A percentile compares a stretch with the other conserved stretches of the same genome.
These are phyloP conservation scores for Epinephelus cyanopodus DNA, from an alignment of 2,113 vertebrate species.

Conservation along the genomic window DNA sequence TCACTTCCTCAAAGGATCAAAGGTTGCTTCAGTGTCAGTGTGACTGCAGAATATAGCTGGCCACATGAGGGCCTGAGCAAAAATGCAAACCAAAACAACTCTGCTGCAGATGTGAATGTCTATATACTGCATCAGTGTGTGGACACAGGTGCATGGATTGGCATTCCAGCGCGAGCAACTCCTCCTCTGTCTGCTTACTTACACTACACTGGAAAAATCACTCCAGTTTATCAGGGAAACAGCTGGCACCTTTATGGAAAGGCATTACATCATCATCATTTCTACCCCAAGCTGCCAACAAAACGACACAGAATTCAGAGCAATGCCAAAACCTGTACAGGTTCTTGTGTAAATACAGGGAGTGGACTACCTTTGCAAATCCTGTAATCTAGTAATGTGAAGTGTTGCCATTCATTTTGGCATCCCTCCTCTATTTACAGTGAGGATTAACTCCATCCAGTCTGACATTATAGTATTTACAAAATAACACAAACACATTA, in stretches of 20 bases:
- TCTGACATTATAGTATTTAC: not conserved
- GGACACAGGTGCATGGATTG: not conserved
- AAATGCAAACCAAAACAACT: conserved; percentile 29
- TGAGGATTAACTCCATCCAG: not conserved
- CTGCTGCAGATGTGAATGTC: not conserved
- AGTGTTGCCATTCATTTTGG: not conserved
- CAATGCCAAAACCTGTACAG: not conserved
- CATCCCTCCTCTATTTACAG: not conserved
- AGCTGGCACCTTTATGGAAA: not conserved
- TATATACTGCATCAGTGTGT: not conserved
- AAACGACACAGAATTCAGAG: not conserved
- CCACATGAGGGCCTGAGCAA: conserved; percentile 44
- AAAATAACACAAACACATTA: not conserved
- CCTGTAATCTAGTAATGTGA: not conserved
- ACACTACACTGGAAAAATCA: not conserved
- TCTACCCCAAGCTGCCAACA: not conserved
- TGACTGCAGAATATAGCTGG: conserved; percentile 39
- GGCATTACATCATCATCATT: not conserved
- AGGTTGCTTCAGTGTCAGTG: conserved; percentile 56
- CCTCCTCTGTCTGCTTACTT: not conserved
- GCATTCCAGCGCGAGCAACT: not conserved
- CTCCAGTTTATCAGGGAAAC: not conserved
- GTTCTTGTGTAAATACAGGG: not conserved
- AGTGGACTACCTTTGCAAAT: not conserved
- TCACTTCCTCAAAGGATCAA: conserved; percentile 73